Evolutionary conservation across 2,888 invertebrate species (phyloP).

Genomic region (Lottia scabra): DNA sequence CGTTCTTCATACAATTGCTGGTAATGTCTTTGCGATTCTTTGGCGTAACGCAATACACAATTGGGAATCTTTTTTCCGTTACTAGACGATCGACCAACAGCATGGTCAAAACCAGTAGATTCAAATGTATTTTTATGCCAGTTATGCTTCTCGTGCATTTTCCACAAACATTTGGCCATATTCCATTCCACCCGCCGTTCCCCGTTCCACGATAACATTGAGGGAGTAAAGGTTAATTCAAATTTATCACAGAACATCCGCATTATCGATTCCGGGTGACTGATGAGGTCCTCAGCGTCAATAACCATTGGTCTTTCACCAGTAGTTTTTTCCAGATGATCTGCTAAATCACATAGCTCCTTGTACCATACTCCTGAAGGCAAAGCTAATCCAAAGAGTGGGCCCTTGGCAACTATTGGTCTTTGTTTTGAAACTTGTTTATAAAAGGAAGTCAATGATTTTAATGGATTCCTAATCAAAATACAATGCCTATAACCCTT

Average conservation of each 20-base stretch:
- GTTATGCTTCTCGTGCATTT: too few relatives aligned
- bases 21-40: too few relatives aligned
- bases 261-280: not conserved
- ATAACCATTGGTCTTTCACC: not conserved
- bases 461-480: not conserved
- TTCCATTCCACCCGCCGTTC: too few relatives aligned
- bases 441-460: not conserved
- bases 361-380: not conserved
- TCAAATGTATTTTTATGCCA: too few relatives aligned
- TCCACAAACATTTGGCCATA: too few relatives aligned
- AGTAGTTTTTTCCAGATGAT: not conserved
- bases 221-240: not conserved
- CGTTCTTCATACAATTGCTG: too few relatives aligned
- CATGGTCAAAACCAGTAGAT: too few relatives aligned
- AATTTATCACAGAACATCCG: not conserved
- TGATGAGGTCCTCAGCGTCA: not conserved
- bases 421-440: not conserved
- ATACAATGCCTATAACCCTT: not conserved
- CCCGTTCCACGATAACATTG: not conserved
- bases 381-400: not conserved
- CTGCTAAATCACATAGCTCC: not conserved
- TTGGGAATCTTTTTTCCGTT: too few relatives aligned
- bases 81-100: too few relatives aligned
- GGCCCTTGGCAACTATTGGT: not conserved
- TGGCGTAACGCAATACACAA: too few relatives aligned